Conservation (phyloP, 2,113 vertebrate genomes). For the Chrysemys picta region DNA sequence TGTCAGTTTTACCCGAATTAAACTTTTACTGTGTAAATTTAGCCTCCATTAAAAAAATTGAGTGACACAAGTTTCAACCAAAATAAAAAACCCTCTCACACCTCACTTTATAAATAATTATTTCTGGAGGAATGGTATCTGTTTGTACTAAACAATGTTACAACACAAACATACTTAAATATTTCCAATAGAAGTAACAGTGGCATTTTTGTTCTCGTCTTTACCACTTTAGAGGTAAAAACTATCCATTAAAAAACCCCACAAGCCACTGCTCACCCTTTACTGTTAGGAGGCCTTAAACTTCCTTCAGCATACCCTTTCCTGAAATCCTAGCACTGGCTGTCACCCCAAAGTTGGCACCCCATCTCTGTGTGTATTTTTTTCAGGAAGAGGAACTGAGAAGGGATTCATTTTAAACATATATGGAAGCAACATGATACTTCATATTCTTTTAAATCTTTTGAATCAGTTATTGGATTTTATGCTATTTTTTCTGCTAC, state of each 20-base stretch:
- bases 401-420: background rate
- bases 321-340: background rate
- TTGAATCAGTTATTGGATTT: background rate
- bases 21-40: no score
- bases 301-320: rapidly evolving
- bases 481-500: background rate
- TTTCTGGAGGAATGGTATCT: background rate
- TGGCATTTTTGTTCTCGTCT: background rate
- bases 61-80: background rate
- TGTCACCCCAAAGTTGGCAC: background rate
- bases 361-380: background rate
- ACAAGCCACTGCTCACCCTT: background rate
- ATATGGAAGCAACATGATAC: background rate
- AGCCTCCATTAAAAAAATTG: background rate
- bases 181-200: background rate
- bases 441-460: background rate
- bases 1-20: background rate
- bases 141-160: background rate
- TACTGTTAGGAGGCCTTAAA: background rate
- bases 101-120: background rate
- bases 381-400: background rate
- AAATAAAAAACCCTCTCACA: background rate
- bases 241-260: background rate
- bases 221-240: background rate
- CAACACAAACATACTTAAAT: background rate